These are phyloP conservation scores for Coranthus polyacanthus DNA, from an alignment of 2,797 vertebrate genomes.

Conservation along the genomic window DNA sequence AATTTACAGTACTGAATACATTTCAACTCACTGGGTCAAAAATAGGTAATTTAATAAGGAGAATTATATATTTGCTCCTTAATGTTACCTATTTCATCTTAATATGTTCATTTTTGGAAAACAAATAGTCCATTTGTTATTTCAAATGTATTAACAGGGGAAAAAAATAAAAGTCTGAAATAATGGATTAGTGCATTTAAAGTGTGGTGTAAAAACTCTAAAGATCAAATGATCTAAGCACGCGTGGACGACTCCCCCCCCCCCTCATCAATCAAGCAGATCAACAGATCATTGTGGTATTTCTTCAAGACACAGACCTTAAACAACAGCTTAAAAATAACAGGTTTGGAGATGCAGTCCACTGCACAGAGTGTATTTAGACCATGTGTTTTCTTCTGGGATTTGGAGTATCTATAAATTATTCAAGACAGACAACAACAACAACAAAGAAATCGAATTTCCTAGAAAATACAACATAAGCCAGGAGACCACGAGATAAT, in stretches of 20 bases:
- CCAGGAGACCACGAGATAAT: conserved; percentile 15
- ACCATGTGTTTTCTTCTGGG: conserved; percentile 31
- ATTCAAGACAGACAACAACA: conserved; percentile 43
- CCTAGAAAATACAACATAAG: conserved; percentile 29
- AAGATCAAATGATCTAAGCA: neutral
- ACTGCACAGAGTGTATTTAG: conserved; percentile 24
- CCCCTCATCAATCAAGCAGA: too few species aligned
- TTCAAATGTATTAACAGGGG: conserved; percentile 2
- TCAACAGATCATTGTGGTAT: too few species aligned
- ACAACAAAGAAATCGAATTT: conserved; percentile 22
- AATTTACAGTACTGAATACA: conserved; percentile 40
- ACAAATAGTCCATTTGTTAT: conserved; percentile 8
- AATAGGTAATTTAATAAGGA: conserved; percentile 14
- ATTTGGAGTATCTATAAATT: conserved; percentile 41
- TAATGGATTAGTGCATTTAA: neutral
- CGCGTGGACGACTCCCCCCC: too few species aligned
- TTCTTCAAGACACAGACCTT: neutral
- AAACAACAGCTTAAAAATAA: conserved; percentile 1
- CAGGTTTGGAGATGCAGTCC: neutral
- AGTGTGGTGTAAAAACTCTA: conserved; percentile 7
- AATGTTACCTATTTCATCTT: conserved; percentile 14
- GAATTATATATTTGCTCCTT: conserved; percentile 8
- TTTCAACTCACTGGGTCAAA: conserved; percentile 22
- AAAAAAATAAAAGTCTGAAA: neutral
- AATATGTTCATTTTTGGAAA: conserved; percentile 35